phyloP scores from a whole-genome alignment of 2,797 vertebrate genomes.

The Chrysocyon brachyurus region DNA sequence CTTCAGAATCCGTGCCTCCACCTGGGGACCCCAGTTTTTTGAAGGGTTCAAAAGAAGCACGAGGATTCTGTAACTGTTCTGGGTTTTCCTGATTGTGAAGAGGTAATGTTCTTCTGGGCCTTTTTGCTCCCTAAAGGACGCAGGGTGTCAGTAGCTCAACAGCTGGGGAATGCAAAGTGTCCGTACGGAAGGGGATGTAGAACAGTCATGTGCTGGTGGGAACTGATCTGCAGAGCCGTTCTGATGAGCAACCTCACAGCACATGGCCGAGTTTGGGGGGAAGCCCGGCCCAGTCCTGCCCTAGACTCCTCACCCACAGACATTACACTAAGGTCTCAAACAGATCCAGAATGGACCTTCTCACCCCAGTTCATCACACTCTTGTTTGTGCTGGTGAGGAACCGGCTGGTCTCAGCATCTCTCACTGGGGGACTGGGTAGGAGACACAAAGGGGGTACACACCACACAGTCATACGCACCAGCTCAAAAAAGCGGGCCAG shows the following conservation, averaged over 20 bases:
- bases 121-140: background rate
- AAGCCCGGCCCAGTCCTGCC: background rate
- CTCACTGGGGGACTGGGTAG: rapidly evolving
- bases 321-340: background rate
- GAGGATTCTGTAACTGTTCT: background rate
- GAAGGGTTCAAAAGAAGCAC: background rate
- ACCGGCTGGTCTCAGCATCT: background rate
- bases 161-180: background rate
- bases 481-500: background rate
- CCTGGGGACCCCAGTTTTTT: background rate
- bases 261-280: background rate
- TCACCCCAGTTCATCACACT: rapidly evolving
- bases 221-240: background rate
- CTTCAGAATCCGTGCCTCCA: background rate
- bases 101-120: background rate
- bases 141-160: too few species aligned
- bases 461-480: rapidly evolving
- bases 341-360: background rate
- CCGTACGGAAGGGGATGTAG: rapidly evolving
- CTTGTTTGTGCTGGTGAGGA: rapidly evolving
- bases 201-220: rapidly evolving
- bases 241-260: rapidly evolving
- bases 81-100: background rate
- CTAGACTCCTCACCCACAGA: rapidly evolving
- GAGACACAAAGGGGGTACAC: rapidly evolving